Percentiles rank a stretch among this genome's conserved stretches.
phyloP scores from a whole-genome alignment of 2,888 invertebrate genomes.

The Zhengitettix transpicula region DNA sequence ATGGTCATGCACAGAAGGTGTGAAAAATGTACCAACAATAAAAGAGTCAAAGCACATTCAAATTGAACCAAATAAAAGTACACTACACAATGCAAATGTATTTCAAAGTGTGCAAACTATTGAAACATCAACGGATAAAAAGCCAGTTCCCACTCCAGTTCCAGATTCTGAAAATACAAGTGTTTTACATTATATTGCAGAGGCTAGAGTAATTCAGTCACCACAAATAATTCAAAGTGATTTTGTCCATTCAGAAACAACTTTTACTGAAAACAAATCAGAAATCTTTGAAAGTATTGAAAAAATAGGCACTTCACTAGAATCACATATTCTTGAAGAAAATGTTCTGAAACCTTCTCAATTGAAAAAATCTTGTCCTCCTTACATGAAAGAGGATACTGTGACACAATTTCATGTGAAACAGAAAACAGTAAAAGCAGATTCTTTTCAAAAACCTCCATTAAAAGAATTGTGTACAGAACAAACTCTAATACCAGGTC shows the following conservation, averaged over 20 bases:
- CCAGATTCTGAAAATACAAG: background rate
- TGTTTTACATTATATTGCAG: background rate
- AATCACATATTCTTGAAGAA: conserved; percentile 23
- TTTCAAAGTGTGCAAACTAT: background rate
- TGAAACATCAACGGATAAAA: background rate
- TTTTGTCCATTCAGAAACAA: background rate
- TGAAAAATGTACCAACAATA: background rate
- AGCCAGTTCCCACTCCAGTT: background rate
- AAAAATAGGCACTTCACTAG: background rate
- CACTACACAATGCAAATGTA: background rate
- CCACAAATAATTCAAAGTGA: background rate
- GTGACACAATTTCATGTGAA: conserved; percentile 32
- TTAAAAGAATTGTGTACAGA: conserved; percentile 6
- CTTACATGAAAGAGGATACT: conserved; percentile 20
- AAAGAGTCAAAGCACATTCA: background rate
- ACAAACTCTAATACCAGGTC: conserved; percentile 39
- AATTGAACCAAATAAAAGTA: background rate
- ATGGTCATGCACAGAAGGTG: conserved; percentile 20
- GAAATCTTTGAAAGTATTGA: background rate
- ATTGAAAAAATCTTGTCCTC: conserved; percentile 32
- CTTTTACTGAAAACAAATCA: background rate
- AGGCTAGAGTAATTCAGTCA: background rate
- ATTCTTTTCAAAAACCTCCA: conserved; percentile 1
- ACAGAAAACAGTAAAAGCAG: conserved; percentile 20
- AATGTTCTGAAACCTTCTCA: conserved; percentile 28